Evolutionary conservation across 2,888 invertebrate species (phyloP), one percentile per base, ranked within the genome.

Genomic region (Tethea ocularis): DNA sequence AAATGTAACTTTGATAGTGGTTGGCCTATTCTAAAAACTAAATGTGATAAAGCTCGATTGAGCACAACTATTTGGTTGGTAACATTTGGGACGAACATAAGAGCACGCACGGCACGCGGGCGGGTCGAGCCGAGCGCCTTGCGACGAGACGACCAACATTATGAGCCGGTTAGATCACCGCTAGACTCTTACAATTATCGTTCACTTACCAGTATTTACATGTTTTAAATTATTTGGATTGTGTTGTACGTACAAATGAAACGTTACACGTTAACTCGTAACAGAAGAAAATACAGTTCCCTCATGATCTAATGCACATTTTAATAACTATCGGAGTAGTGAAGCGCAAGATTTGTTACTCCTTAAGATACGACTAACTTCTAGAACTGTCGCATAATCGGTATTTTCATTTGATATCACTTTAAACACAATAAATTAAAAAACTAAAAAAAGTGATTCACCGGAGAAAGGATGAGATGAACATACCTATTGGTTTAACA

Each of bases 381-480:
- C n/a, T n/a, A 38, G n/a, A 38, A n/a, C 38, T 4, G 38, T 38
- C 38, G n/a, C 15, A 38, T 10, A n/a, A 4, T 38, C 38, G 7
- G 13, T 15, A 15, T 15, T 52, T 24, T 22, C 23, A 23, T 52
- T 15, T 13, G 33, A 23, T n/a, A 13, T n/a, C 24, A 8, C 23
- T 53, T 10, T n/a, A 57, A 59, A 51, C 41, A 58, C 41, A 57
- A 66, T 52, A 53, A n/a, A 26, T 26, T 24, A 1, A 17, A 55
- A 61, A 52, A 26, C 54, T 63, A 66, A 71, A 75, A 71, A 75
- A 64, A 68, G 69, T 77, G 72, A 78, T 67, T 72, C 64, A 76
- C 59, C 61, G 66, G 73, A 74, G 81, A 82, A 84, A 82, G 75
- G 70, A 33, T 13, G 61, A 60, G 62, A 62, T 63, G 13, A 33